Evolutionary conservation across 2,113 vertebrate genomes (phyloP).

Genomic region (Psittacula cyanocephala): DNA sequence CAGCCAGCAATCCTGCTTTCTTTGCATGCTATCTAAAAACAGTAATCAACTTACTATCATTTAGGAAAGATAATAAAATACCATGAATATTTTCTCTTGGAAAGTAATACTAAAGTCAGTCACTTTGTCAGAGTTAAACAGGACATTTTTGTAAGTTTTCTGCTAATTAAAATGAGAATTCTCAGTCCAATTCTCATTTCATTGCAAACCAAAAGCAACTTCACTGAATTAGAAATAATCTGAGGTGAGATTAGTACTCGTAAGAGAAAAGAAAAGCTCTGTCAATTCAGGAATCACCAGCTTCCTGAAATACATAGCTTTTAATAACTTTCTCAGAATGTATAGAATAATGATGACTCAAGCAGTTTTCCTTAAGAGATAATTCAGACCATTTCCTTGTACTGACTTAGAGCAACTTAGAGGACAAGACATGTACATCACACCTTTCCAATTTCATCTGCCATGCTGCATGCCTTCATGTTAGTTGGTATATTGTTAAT

Average conservation of each 20-base stretch:
- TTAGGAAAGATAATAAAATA: neutral
- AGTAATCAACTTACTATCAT: neutral
- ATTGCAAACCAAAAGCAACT: neutral
- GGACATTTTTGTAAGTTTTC: neutral
- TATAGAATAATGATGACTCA: neutral
- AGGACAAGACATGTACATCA: neutral
- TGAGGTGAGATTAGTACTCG: neutral
- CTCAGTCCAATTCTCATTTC: neutral
- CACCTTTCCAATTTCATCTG: neutral
- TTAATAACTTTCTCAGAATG: neutral
- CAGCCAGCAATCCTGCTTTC: neutral
- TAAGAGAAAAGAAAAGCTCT: neutral
- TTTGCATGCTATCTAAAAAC: neutral
- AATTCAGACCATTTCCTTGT: neutral
- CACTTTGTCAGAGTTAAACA: neutral
- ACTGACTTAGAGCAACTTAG: neutral
- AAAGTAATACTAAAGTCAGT: neutral
- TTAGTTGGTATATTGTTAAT: rapidly evolving
- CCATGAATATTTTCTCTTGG: neutral
- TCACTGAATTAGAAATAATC: neutral
- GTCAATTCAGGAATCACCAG: neutral
- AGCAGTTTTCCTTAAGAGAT: neutral
- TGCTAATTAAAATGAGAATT: neutral
- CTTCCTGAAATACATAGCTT: neutral
- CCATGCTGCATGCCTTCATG: neutral